phyloP scores from a whole-genome alignment of 64 coral and sea anemone genomes.

The Montipora cactus region DNA sequence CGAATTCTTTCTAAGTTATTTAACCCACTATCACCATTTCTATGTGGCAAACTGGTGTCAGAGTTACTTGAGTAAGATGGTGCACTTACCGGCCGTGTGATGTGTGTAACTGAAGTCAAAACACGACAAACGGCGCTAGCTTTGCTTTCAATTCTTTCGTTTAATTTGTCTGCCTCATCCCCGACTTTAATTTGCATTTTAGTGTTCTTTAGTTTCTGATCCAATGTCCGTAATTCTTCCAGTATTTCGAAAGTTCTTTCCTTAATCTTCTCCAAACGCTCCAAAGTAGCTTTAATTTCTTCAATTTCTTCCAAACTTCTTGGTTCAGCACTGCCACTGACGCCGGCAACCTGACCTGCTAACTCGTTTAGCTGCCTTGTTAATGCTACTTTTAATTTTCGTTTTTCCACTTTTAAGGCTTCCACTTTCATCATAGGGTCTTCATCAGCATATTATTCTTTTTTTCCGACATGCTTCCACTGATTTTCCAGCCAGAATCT shows the following conservation, averaged over 20 bases:
- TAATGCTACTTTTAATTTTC: neutral
- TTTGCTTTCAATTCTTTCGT: constrained; percentile 54
- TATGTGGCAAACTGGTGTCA: neutral
- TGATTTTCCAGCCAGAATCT: neutral
- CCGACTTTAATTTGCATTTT: constrained; percentile 33
- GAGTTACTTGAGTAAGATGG: neutral
- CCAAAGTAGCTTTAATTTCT: constrained; percentile 1
- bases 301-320: neutral
- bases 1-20: neutral
- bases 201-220: neutral
- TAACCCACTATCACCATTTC: constrained; percentile 33
- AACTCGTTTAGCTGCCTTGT: constrained; percentile 18
- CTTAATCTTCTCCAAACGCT: constrained; percentile 41
- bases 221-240: constrained; percentile 5
- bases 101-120: constrained; percentile 25
- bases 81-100: neutral
- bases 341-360: neutral
- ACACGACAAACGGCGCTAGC: neutral
- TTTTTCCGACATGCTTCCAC: neutral
- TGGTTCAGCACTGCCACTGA: neutral
- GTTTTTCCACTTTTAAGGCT: constrained; percentile 14
- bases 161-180: constrained; percentile 50
- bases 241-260: constrained; percentile 39
- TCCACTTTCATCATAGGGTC: neutral
- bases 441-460: neutral